Conservation (phyloP, 2,888 invertebrate genomes). For the Drosophila recens region DNA sequence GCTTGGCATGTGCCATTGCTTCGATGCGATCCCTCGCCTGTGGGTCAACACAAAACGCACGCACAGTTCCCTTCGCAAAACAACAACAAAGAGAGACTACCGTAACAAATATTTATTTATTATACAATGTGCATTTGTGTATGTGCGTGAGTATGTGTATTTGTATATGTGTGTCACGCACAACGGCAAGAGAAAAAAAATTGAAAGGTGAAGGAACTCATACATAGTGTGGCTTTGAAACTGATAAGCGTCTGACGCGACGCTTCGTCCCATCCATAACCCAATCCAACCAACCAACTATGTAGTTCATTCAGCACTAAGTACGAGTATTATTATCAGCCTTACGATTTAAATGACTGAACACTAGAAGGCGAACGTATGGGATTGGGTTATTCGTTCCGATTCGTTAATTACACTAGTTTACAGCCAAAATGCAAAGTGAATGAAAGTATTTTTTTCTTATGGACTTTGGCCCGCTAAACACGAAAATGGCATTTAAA, state of each 20-base stretch:
- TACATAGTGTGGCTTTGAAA: slow-evolving; percentile 36
- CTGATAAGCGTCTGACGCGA: slow-evolving; percentile 62
- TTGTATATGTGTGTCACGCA: slow-evolving; percentile 59
- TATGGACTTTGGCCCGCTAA: too few species aligned
- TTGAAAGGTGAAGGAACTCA: slow-evolving; percentile 74
- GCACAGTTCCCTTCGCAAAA: slow-evolving; percentile 32
- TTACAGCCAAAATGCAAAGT: too few species aligned
- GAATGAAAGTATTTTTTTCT: too few species aligned
- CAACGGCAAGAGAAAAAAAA: slow-evolving; percentile 19
- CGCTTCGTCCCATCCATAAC: not conserved
- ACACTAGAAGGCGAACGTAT: slow-evolving; percentile 10
- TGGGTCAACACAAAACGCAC: slow-evolving; percentile 45
- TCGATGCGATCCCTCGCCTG: slow-evolving; percentile 31
- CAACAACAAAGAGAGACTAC: slow-evolving; percentile 33
- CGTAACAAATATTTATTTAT: slow-evolving; percentile 60
- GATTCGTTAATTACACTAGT: slow-evolving; percentile 63
- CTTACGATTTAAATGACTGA: slow-evolving; percentile 30
- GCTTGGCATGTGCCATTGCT: slow-evolving; percentile 69
- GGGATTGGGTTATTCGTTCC: slow-evolving; percentile 41
- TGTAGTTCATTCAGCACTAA: slow-evolving; percentile 1
- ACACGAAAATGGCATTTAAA: too few species aligned
- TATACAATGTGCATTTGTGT: slow-evolving; percentile 7
- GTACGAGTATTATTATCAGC: slow-evolving; percentile 48
- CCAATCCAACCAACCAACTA: not conserved
- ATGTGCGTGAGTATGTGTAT: slow-evolving; percentile 9